A percentile compares a stretch with the other conserved stretches of the same genome.
phyloP scores from a whole-genome alignment of 2,888 invertebrate genomes.

The Trissonchulus sp. region DNA sequence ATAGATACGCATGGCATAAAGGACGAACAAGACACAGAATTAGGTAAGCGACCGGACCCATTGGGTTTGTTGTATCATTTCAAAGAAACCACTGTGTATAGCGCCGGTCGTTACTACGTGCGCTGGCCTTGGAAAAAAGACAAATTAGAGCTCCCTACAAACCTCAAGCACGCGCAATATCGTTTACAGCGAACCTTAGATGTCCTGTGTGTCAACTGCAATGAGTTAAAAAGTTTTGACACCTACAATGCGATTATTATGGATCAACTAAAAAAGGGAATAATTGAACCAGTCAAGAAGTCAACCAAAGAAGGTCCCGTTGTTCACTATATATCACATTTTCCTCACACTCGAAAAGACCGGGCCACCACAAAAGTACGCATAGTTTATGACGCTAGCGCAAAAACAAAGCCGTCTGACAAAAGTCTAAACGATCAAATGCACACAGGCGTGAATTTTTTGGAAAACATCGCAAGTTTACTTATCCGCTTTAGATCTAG shows the following conservation, averaged over 20 bases:
- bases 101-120: not conserved
- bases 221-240: too few species aligned
- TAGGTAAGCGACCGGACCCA: too few species aligned
- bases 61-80: not conserved
- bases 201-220: too few species aligned
- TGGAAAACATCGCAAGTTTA: constrained; percentile 12
- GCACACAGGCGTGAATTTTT: not conserved
- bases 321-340: constrained; percentile 26
- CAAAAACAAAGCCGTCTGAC: not conserved
- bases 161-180: not conserved
- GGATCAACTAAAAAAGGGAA: constrained; percentile 20
- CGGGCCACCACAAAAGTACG: not conserved
- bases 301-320: not conserved
- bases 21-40: too few species aligned
- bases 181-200: constrained; percentile 17
- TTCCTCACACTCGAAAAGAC: constrained; percentile 2
- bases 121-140: constrained; percentile 22
- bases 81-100: not conserved
- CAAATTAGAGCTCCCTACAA: constrained; percentile 3
- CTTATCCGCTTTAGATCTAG: constrained; percentile 15
- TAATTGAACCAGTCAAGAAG: constrained; percentile 24
- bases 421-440: constrained; percentile 21
- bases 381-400: constrained; percentile 18
- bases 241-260: not conserved
- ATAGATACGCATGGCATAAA: too few species aligned